These are phyloP conservation scores for Dissostichus mawsoni DNA, from an alignment of 2,113 vertebrate species.

Conservation along the genomic window DNA sequence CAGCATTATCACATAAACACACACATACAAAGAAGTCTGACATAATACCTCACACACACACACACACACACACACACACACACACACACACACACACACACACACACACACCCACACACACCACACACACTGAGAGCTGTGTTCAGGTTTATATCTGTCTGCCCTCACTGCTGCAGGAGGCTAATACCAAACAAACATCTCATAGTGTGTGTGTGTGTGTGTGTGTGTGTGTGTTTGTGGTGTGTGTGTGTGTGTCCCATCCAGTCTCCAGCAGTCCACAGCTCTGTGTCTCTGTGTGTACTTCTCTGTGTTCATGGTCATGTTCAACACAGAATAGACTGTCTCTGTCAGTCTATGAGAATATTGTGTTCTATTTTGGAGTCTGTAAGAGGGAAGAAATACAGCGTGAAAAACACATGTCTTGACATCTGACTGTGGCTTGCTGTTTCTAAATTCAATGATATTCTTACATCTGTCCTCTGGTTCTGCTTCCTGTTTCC, in stretches of 20 bases:
- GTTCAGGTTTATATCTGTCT: slow-evolving; percentile 37
- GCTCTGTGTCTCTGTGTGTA: not conserved
- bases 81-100: not conserved
- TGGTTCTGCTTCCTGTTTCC: no score
- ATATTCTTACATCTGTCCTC: no score
- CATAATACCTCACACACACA: not conserved
- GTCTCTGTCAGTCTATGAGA: not conserved
- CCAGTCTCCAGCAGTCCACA: no score
- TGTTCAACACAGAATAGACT: not conserved
- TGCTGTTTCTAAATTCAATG: no score
- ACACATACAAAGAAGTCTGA: no score
- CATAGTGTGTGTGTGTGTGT: no score
- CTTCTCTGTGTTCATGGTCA: not conserved
- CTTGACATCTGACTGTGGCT: no score
- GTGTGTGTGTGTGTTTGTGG: no score
- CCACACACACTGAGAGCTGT: not conserved
- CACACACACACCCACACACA: not conserved
- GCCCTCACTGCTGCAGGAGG: slow-evolving; percentile 28
- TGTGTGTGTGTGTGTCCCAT: no score
- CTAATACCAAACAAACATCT: slow-evolving; percentile 19
- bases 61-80: not conserved
- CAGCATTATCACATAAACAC: no score
- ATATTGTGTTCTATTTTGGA: not conserved
- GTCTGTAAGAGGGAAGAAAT: not conserved
- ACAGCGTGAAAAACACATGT: not conserved